Conservation (phyloP, 2,888 invertebrate genomes). For the Carabus problematicus region DNA sequence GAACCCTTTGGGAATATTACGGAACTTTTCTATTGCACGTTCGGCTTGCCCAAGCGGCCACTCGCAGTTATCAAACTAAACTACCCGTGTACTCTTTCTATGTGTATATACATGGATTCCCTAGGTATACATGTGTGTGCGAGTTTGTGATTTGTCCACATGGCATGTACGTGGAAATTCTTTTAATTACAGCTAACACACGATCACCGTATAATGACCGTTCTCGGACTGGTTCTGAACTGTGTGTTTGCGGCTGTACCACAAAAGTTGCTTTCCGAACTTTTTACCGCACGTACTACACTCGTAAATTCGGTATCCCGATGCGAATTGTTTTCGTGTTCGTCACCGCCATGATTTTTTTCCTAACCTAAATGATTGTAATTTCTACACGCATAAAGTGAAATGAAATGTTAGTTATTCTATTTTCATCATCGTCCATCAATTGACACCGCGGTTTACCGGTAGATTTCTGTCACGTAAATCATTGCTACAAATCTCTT, state of each 20-base stretch:
- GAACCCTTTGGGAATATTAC: conserved; percentile 34
- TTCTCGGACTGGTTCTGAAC: neutral
- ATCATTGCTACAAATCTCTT: conserved; percentile 35
- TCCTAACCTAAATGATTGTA: conserved; percentile 10
- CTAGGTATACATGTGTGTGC: neutral
- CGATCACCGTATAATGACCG: conserved; percentile 41
- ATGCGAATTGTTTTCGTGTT: neutral
- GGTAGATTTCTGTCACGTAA: conserved; percentile 28
- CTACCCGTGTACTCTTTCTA: neutral
- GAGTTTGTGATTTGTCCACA: conserved; percentile 32
- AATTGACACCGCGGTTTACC: conserved; percentile 27
- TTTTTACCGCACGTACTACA: conserved; percentile 28
- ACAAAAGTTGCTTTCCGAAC: conserved; percentile 27
- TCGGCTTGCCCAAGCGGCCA: conserved; percentile 11
- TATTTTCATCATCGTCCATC: conserved; percentile 13
- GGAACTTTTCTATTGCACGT: conserved; percentile 40
- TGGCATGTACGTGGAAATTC: conserved; percentile 40
- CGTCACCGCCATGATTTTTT: conserved; percentile 3
- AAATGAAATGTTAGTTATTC: neutral
- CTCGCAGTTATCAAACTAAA: conserved; percentile 11
- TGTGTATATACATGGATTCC: neutral
- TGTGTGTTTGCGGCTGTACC: conserved; percentile 27
- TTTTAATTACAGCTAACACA: conserved; percentile 37
- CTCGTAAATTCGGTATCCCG: conserved; percentile 9
- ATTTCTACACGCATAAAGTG: neutral